phyloP scores from a whole-genome alignment of 2,113 vertebrate genomes.

The Oophaga pumilio region DNA sequence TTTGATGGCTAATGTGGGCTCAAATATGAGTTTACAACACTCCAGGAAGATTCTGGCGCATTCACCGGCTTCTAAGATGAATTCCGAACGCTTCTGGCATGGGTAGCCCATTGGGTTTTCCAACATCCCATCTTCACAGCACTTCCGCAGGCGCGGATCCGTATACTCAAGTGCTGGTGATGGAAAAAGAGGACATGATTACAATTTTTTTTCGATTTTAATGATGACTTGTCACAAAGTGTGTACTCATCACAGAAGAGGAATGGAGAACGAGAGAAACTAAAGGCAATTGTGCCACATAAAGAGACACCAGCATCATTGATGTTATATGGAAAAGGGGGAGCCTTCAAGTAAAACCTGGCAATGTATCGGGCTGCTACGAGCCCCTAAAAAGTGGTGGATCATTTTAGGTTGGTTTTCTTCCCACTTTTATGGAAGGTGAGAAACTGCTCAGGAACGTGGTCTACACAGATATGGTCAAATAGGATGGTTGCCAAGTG shows the following conservation, averaged over 20 bases:
- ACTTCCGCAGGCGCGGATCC: slow-evolving; percentile 67
- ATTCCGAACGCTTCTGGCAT: slow-evolving; percentile 73
- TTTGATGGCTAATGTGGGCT: background rate
- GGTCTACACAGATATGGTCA: too few species aligned
- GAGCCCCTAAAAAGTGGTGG: too few species aligned
- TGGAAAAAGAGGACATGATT: background rate
- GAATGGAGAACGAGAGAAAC: too few species aligned
- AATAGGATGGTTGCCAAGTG: too few species aligned
- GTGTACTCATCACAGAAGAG: background rate
- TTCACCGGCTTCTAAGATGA: slow-evolving; percentile 72
- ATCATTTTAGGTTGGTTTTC: too few species aligned
- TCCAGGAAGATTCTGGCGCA: slow-evolving; percentile 81
- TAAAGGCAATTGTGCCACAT: too few species aligned
- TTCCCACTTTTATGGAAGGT: too few species aligned
- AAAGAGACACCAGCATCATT: too few species aligned
- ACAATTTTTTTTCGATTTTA: background rate
- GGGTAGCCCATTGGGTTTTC: slow-evolving; percentile 82
- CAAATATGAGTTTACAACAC: slow-evolving; percentile 75
- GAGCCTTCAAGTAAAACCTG: too few species aligned
- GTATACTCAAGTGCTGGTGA: slow-evolving; percentile 73
- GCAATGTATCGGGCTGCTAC: too few species aligned
- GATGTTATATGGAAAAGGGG: too few species aligned
- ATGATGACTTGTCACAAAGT: background rate
- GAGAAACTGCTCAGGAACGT: too few species aligned
- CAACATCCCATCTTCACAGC: slow-evolving; percentile 84